Conservation (phyloP, 2,888 invertebrate genomes). For the Diaperis boleti region DNA sequence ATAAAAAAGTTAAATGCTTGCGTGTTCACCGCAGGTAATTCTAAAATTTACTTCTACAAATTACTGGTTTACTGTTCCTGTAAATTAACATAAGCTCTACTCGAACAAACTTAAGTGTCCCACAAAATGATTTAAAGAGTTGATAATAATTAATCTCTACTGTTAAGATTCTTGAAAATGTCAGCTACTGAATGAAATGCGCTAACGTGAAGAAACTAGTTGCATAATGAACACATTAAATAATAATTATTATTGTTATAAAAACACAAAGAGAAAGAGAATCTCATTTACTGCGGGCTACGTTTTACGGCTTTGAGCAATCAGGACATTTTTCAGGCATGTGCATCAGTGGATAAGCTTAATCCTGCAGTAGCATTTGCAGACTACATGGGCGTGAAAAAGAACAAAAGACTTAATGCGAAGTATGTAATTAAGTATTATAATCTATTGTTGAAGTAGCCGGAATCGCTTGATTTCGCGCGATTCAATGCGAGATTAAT, state of each 20-base stretch:
- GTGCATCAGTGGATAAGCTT: too few species aligned
- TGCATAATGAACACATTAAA: too few species aligned
- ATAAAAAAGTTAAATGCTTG: constrained; percentile 6
- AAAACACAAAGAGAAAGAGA: too few species aligned
- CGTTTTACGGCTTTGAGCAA: too few species aligned
- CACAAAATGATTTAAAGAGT: background rate
- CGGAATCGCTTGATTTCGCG: background rate
- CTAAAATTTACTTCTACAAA: constrained; percentile 14
- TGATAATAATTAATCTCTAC: background rate
- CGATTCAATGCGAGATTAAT: constrained; percentile 28
- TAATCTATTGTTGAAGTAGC: background rate
- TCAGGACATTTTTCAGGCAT: too few species aligned
- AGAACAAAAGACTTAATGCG: background rate
- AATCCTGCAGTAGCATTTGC: background rate
- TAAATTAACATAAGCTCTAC: constrained; percentile 14
- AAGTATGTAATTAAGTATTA: background rate
- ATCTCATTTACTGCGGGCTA: too few species aligned
- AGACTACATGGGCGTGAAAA: background rate
- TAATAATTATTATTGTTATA: too few species aligned
- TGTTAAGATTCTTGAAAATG: too few species aligned
- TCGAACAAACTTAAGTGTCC: constrained; percentile 12
- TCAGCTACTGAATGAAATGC: too few species aligned
- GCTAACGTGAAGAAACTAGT: too few species aligned
- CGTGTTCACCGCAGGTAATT: constrained; percentile 4
- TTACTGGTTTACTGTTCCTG: constrained; percentile 8